Conservation (phyloP, 2,797 vertebrate species). For the Diplodus sargus region DNA sequence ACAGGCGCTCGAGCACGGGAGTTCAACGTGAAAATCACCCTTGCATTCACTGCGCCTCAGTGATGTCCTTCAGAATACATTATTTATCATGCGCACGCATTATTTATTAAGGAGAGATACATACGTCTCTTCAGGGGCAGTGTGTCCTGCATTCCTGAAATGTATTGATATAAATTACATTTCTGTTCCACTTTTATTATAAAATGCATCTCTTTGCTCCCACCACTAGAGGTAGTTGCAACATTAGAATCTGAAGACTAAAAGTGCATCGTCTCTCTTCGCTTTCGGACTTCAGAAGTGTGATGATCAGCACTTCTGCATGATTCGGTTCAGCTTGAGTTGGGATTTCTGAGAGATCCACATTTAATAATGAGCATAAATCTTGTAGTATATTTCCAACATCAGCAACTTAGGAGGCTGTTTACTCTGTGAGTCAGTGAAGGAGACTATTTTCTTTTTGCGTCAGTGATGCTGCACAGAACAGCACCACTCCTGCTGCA, state of each 20-base stretch:
- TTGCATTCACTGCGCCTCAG: background rate
- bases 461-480: background rate
- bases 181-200: background rate
- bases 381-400: background rate
- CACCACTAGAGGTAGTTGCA: conserved; percentile 66
- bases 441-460: background rate
- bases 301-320: conserved; percentile 3
- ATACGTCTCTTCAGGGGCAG: background rate
- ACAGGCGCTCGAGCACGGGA: background rate
- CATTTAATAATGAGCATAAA: conserved; percentile 18
- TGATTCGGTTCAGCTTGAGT: conserved; percentile 7
- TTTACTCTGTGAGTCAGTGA: conserved; percentile 26
- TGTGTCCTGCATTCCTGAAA: background rate
- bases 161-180: background rate
- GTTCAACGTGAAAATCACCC: conserved; percentile 17
- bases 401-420: background rate
- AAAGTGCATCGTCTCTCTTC: background rate
- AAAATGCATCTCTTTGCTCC: conserved; percentile 13
- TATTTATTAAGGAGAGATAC: conserved; percentile 20
- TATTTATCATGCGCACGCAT: background rate
- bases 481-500: background rate
- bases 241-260: conserved; percentile 23
- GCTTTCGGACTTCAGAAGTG: background rate
- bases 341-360: background rate
- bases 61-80: background rate